Evolutionary conservation across 2,888 invertebrate species (phyloP).

Genomic region (Amorpha juglandis): DNA sequence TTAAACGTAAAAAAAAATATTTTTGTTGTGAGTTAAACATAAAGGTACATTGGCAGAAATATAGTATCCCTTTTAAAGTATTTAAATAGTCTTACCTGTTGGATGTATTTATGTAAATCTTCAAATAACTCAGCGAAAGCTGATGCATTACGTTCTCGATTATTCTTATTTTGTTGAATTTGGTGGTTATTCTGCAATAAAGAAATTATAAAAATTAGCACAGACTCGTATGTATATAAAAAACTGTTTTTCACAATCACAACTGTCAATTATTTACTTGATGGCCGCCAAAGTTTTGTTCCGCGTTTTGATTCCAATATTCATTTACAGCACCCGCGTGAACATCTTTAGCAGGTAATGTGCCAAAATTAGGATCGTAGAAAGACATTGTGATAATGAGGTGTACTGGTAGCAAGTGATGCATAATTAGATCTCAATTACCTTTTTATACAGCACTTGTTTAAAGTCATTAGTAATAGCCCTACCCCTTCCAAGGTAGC

Average conservation of each 20-base stretch:
- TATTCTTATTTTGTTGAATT: constrained; percentile 12
- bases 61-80: background rate
- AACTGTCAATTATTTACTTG: constrained; percentile 2
- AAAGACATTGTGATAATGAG: constrained; percentile 41
- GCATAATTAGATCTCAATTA: constrained; percentile 29
- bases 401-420: constrained; percentile 50
- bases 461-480: constrained; percentile 43
- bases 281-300: background rate
- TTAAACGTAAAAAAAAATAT: too few species aligned
- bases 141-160: background rate
- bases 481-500: constrained; percentile 41
- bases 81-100: background rate
- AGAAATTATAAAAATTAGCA: background rate
- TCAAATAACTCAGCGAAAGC: constrained; percentile 13
- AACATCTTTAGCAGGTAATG: background rate
- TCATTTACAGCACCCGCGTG: background rate
- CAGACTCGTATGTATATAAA: too few species aligned
- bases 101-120: constrained; percentile 18
- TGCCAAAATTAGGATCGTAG: constrained; percentile 24
- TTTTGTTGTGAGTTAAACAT: too few species aligned
- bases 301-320: background rate
- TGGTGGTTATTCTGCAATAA: background rate
- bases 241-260: background rate
- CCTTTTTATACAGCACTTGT: constrained; percentile 40
- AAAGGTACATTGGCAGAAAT: background rate